Conservation (phyloP, 2,113 vertebrate genomes). For the Cephalopterus ornatus region DNA sequence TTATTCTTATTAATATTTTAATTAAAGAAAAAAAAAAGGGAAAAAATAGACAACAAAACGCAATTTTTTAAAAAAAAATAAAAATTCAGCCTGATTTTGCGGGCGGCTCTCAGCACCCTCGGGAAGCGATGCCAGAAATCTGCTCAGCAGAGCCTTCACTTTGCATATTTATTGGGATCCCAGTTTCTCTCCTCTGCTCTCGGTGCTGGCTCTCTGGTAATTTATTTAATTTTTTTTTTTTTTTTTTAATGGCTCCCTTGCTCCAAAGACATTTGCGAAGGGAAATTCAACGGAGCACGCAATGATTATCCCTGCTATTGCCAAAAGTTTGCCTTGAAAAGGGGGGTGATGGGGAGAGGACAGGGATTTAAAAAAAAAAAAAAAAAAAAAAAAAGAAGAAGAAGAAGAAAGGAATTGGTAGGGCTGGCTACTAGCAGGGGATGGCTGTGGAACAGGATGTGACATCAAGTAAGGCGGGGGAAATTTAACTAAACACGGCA, state of each 20-base stretch:
- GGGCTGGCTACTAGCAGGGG: conserved; percentile 72
- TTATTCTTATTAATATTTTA: conserved; percentile 18
- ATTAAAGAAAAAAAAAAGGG: not conserved
- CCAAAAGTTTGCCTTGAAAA: conserved; percentile 83
- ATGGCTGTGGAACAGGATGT: conserved; percentile 81
- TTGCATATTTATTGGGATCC: conserved; percentile 83
- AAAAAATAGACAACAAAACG: not conserved
- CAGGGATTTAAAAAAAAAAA: not conserved
- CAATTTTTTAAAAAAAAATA: not conserved
- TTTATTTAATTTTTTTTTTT: conserved; percentile 37
- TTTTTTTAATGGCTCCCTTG: conserved; percentile 62
- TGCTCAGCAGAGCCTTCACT: conserved; percentile 76
- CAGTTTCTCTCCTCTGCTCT: conserved; percentile 58
- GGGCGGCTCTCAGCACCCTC: conserved; percentile 74
- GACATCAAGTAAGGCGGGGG: conserved; percentile 82
- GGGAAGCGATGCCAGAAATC: conserved; percentile 73
- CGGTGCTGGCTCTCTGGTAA: conserved; percentile 39
- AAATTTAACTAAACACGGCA: conserved; percentile 75
- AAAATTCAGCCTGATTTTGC: not conserved
- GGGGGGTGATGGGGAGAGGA: conserved; percentile 42
- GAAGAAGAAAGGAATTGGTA: conserved; percentile 52
- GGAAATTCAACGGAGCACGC: conserved; percentile 53
- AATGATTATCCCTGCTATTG: conserved; percentile 66
- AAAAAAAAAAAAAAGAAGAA: not conserved
- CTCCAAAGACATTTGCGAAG: conserved; percentile 58